Evolutionary conservation across 37 sponge, comb jelly and placozoan species (phyloP), one percentile per base, ranked within the genome.

Genomic region (Chondrilla cf. caribensis): DNA sequence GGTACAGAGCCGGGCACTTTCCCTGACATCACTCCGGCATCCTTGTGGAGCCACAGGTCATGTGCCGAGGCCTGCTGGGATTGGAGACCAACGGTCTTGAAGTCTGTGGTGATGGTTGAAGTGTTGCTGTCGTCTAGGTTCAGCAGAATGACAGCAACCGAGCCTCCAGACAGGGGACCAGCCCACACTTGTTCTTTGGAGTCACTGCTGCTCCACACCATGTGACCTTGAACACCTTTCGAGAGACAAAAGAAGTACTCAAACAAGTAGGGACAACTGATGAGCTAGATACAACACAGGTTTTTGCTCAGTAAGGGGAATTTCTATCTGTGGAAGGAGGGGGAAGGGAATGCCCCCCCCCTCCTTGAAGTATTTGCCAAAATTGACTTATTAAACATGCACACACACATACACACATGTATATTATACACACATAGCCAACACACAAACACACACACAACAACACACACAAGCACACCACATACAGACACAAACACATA

Each of bases 1-100:
- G 79, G 80, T 14, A 89, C 90, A 40, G 21, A 54, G 18, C 85
- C 72, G 7, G 83, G 79, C 14, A 93, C 70, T 78, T 64, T 78
- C 32, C 75, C 86, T 4, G 58, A 60, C 47, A 77, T 43, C 9
- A 43, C 82, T 2, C 90, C 94, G 58, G 87, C 14, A n/a, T 84
- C 81, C 38, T 85, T 79, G 70, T 85, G 83, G 24, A 39, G 67
- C 94, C 94, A 94, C 6, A 94, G 58, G 54, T 94, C 94, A 24
- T 80, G 51, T 60, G 87, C 92, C 31, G 31, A 0, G 33, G 77
- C 84, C 29, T 68, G 18, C 58, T 26, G 26, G 15, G 79, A 24
- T 2, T 29, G 42, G 40, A 90, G 32, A 14, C 82, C 82, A 39
- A 94, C 42, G 47, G 78, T 83, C 19, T 21, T 42, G 82, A 87